A percentile compares a stretch with the other conserved stretches of the same genome.
These are phyloP conservation scores for Gouania willdenowi DNA, from an alignment of 2,797 vertebrate species.

Conservation along the genomic window DNA sequence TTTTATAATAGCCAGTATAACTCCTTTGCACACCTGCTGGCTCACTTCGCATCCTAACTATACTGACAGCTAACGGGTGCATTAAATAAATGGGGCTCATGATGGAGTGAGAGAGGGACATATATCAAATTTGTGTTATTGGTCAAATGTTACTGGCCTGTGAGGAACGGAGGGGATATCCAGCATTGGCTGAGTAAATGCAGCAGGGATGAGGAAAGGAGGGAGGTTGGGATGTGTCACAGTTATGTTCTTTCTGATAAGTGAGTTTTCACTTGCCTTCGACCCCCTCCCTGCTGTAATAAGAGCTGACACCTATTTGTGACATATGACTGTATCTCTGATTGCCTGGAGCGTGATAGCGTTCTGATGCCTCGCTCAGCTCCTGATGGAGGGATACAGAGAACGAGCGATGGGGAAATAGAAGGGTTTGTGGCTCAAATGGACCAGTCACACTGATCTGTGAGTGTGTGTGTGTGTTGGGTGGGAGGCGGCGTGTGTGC, in stretches of 20 bases:
- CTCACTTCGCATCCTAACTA: slow-evolving; percentile 35
- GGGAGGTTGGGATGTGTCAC: slow-evolving; percentile 18
- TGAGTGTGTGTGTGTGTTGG: neutral
- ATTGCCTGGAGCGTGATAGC: slow-evolving; percentile 75
- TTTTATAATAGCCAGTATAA: too few relatives aligned
- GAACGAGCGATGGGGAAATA: slow-evolving; percentile 55
- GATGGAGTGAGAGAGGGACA: slow-evolving; percentile 29
- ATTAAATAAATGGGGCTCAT: slow-evolving; percentile 56
- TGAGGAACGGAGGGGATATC: slow-evolving; percentile 49
- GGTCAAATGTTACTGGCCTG: slow-evolving; percentile 50
- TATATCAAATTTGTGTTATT: slow-evolving; percentile 65
- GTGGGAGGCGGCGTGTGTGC: slow-evolving; percentile 1
- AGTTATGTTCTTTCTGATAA: slow-evolving; percentile 77
- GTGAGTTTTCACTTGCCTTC: slow-evolving; percentile 72
- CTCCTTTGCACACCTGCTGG: slow-evolving; percentile 41
- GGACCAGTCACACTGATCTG: slow-evolving; percentile 21
- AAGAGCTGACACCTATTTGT: slow-evolving; percentile 83
- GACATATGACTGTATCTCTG: slow-evolving; percentile 78
- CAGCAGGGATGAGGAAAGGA: slow-evolving; percentile 18
- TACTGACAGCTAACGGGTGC: slow-evolving; percentile 55
- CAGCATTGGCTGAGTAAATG: slow-evolving; percentile 39
- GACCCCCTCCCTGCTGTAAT: slow-evolving; percentile 67
- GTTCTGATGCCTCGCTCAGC: slow-evolving; percentile 60
- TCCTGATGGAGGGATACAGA: slow-evolving; percentile 44
- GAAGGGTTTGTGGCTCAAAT: slow-evolving; percentile 56